Conservation (phyloP, 2,113 vertebrate genomes). For the Zosterops japonicus region DNA sequence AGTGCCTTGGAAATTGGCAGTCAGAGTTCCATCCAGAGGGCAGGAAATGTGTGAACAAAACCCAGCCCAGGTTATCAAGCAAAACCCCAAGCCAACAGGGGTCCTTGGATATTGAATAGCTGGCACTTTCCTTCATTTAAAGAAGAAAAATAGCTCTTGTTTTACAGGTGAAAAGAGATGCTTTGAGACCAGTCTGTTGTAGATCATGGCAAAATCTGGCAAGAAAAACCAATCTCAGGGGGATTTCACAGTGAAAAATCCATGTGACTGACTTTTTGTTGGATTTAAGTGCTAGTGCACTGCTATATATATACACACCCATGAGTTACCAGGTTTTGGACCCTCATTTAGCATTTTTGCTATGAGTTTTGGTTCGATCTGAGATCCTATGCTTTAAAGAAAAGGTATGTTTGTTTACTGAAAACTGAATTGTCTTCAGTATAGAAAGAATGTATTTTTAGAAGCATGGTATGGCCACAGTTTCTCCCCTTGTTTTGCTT, state of each 20-base stretch:
- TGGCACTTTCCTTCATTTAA: slow-evolving; percentile 25
- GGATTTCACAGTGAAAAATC: slow-evolving; percentile 63
- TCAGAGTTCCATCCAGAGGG: not conserved
- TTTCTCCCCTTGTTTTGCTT: not conserved
- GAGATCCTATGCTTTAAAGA: not conserved
- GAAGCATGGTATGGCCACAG: not conserved
- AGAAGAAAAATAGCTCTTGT: slow-evolving; percentile 26
- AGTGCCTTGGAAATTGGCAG: slow-evolving; percentile 24
- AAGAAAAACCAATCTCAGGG: slow-evolving; percentile 33
- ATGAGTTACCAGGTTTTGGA: not conserved
- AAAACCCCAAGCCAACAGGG: not conserved
- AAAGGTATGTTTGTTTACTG: not conserved
- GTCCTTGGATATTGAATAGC: not conserved
- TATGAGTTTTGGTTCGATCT: not conserved
- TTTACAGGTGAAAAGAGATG: slow-evolving; percentile 23
- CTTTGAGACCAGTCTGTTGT: not conserved
- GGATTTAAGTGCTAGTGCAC: not conserved
- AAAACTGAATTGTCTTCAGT: not conserved
- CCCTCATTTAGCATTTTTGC: slow-evolving; percentile 10
- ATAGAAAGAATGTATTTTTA: not conserved
- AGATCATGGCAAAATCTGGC: slow-evolving; percentile 54
- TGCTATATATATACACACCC: not conserved
- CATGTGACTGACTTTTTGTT: slow-evolving; percentile 32
- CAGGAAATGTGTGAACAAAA: not conserved
- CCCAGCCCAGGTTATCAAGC: not conserved